phyloP scores from a whole-genome alignment of 2,797 vertebrate species.

The Cetoscarus ocellatus region DNA sequence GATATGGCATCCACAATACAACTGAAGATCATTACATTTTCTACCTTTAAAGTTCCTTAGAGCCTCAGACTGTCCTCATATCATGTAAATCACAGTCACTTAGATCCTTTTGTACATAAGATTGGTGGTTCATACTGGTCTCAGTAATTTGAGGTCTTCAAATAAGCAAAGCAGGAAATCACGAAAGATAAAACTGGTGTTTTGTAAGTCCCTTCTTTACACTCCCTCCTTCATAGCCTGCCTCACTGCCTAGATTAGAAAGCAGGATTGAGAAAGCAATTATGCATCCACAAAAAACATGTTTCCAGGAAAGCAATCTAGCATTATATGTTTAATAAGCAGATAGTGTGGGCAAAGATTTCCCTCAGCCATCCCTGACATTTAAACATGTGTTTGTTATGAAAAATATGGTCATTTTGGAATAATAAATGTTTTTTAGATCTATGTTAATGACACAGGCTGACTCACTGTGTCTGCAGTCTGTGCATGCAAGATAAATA shows the following conservation, averaged over 20 bases:
- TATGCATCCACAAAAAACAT: not conserved
- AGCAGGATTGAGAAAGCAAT: not conserved
- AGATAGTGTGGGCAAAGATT: not conserved
- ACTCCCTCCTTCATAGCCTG: not conserved
- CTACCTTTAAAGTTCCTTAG: no score
- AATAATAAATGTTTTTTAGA: not conserved
- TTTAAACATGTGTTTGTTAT: slow-evolving; percentile 6
- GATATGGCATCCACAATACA: no score
- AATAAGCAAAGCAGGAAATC: no score
- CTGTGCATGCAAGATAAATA: not conserved
- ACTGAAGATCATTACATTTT: no score
- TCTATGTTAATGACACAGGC: not conserved
- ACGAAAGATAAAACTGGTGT: not conserved
- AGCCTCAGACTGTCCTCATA: no score
- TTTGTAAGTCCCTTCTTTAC: not conserved
- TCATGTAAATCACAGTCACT: no score
- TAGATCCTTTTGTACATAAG: no score
- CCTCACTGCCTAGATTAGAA: not conserved
- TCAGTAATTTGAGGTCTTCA: no score
- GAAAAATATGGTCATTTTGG: not conserved
- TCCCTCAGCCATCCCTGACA: not conserved
- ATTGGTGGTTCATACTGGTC: no score
- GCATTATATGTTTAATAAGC: not conserved
- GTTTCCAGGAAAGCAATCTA: slow-evolving; percentile 5
- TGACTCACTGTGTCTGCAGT: not conserved